Base-by-base conservation (phyloP, 2,888 invertebrate species). In the Scaptomyza tumidula region DNA sequence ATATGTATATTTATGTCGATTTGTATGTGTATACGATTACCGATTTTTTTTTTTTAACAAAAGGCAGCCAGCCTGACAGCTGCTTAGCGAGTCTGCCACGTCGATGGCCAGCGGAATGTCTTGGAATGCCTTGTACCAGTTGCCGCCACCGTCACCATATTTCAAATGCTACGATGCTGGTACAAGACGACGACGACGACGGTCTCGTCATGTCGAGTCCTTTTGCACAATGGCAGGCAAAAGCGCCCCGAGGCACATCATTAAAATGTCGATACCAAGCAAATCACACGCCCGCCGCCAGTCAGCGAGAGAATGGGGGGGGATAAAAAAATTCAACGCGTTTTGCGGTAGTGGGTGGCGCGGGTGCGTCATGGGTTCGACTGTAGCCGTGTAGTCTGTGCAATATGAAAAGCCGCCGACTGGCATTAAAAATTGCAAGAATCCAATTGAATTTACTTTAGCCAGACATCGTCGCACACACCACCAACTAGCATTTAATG, bases 241-340 rank as follows among this genome's bases (percentile, higher is more conserved):
- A 77, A 71, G 60, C 79, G 80, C 86, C 86, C 71, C 70, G 74
- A 85, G 86, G 82, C 76, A 90, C 90, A 90, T 90, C 90, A 90
- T 90, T 90, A 90, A 90, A 90, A 89, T 88, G 90, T 90, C 90
- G 90, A 89, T 83, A 86, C 78, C 86, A 81, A 87, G 85, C 90
- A 90, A 90, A 87, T 87, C 89, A 86, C 85, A 89, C 83, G 78
- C 80, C 86, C 77, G 71, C 81, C 75, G 68, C 86, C 71, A 71
- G 16, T 41, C 41, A 41, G 16, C 16, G 14, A 3, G 14, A 14
- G 16, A 7, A 0, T n/a, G 11, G 33, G 2, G 33, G 7, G 66
- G 65, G n/a, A 14, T 14, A 14, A n/a, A 39, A 19, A 13, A 50
- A 69, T 24, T 24, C 72, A 71, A 76, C 78, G 85, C 82, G 82